Conservation (phyloP, 2,888 invertebrate species). For the Athripsodes cinereus region DNA sequence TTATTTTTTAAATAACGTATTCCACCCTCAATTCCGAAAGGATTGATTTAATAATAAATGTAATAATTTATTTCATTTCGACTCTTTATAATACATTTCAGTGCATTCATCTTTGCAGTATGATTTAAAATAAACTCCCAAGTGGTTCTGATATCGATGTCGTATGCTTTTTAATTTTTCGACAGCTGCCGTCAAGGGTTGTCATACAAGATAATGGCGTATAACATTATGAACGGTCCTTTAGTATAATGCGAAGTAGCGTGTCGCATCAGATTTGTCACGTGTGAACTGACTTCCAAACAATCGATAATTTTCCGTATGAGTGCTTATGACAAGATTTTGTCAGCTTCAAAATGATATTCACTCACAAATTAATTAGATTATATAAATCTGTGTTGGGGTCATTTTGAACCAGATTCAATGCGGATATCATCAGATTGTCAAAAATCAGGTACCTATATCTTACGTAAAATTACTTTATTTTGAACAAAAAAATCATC, state of each 20-base stretch:
- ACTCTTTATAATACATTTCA: too few relatives aligned
- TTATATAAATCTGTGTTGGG: too few relatives aligned
- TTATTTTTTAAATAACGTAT: too few relatives aligned
- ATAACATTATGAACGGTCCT: constrained; percentile 1
- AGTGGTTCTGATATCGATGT: neutral
- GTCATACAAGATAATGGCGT: neutral
- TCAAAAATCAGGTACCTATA: too few relatives aligned
- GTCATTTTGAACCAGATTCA: too few relatives aligned
- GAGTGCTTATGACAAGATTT: neutral
- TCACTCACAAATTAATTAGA: neutral
- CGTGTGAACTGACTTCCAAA: constrained; percentile 1
- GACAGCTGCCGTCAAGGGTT: constrained; percentile 1
- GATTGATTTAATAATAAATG: too few relatives aligned
- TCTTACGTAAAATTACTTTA: too few relatives aligned
- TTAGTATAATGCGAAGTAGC: neutral
- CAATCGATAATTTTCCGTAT: neutral
- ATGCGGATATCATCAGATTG: too few relatives aligned
- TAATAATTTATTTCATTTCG: too few relatives aligned
- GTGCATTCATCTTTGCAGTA: too few relatives aligned
- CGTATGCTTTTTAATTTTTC: constrained; percentile 1
- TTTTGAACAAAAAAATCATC: too few relatives aligned
- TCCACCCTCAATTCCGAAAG: too few relatives aligned
- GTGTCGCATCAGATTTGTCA: neutral
- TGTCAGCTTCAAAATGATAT: neutral
- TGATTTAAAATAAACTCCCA: neutral